Evolutionary conservation across 2,113 vertebrate genomes (phyloP).

Genomic region (Benitochromis conjunctus): DNA sequence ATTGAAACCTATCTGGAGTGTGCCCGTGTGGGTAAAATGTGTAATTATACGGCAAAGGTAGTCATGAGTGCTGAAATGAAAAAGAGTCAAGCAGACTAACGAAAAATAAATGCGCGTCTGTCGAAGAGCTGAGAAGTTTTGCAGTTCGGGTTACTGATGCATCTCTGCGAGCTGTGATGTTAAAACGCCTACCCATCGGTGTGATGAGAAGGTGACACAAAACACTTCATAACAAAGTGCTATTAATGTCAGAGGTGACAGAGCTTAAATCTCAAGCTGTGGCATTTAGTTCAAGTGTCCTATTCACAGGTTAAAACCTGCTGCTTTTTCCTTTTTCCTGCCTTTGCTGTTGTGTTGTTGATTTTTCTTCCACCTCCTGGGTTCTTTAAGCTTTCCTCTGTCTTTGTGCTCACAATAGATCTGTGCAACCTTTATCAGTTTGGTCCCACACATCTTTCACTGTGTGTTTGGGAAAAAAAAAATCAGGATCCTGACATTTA

Average conservation of each 20-base stretch:
- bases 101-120: background rate
- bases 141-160: background rate
- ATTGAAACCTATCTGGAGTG: background rate
- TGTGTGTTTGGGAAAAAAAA: background rate
- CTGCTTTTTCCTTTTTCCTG: background rate
- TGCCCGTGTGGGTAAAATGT: background rate
- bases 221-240: background rate
- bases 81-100: background rate
- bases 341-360: slow-evolving; percentile 19
- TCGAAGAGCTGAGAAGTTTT: background rate
- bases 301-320: background rate
- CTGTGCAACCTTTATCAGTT: background rate
- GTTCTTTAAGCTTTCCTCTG: slow-evolving; percentile 12
- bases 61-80: background rate
- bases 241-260: background rate
- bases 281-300: background rate
- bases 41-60: background rate
- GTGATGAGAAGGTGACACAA: background rate
- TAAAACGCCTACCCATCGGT: background rate
- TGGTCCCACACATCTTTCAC: background rate
- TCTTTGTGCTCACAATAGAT: background rate
- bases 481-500: background rate
- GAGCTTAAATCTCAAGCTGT: background rate
- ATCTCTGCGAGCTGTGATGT: background rate
- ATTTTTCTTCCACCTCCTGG: slow-evolving; percentile 9